A percentile compares a stretch with the other conserved stretches of the same genome.
phyloP scores from a whole-genome alignment of 2,888 invertebrate species.

The Mycogona germanica region DNA sequence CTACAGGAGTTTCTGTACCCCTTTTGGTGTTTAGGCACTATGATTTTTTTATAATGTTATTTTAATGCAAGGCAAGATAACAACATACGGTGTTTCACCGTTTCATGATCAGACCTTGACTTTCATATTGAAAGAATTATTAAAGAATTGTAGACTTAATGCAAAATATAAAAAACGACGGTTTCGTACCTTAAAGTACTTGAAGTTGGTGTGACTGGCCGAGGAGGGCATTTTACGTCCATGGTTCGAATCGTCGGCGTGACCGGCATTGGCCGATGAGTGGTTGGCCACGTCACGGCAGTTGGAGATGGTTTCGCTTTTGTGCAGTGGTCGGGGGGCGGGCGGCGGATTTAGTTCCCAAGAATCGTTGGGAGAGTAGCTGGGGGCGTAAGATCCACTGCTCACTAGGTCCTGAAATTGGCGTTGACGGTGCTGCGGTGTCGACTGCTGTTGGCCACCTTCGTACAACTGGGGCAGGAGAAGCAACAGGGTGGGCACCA shows the following conservation, averaged over 20 bases:
- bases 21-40: no score
- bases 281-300: background rate
- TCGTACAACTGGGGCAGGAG: slow-evolving; percentile 14
- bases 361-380: background rate
- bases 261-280: no score
- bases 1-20: no score
- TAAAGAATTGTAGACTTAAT: no score
- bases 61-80: no score
- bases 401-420: slow-evolving; percentile 4
- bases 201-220: slow-evolving; percentile 16
- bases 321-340: background rate
- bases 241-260: slow-evolving; percentile 1
- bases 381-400: background rate
- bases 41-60: no score
- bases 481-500: slow-evolving; percentile 18
- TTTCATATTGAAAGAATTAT: no score
- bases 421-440: slow-evolving; percentile 1
- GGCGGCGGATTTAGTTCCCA: slow-evolving; percentile 4
- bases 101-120: no score
- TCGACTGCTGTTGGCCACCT: background rate
- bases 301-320: slow-evolving; percentile 15
- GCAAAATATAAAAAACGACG: no score
- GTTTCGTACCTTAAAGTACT: slow-evolving; percentile 3
- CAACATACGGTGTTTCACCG: no score
- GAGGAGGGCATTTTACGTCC: slow-evolving; percentile 8